phyloP scores from a whole-genome alignment of 2,888 invertebrate species.

The Allolobophora icterica region DNA sequence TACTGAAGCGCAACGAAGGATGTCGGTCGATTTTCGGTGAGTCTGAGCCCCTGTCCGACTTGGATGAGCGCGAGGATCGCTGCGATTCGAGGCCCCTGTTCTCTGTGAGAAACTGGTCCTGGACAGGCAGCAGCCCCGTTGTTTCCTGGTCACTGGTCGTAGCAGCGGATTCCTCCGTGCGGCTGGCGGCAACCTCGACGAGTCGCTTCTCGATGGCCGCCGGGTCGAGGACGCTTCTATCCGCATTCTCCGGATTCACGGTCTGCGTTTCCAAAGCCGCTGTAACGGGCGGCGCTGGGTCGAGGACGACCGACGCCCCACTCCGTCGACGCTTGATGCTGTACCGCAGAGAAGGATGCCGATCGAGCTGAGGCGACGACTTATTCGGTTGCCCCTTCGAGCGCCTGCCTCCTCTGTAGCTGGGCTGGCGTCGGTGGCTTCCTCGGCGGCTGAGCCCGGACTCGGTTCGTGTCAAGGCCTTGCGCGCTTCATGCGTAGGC shows the following conservation, averaged over 20 bases:
- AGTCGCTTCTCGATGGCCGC: neutral
- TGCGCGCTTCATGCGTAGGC: neutral
- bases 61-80: conserved; percentile 28
- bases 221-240: neutral
- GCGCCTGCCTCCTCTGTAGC: conserved; percentile 13
- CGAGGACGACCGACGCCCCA: neutral
- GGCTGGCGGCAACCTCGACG: conserved; percentile 5
- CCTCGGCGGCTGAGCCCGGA: conserved; percentile 22
- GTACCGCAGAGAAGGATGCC: conserved; percentile 32
- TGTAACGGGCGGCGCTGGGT: neutral
- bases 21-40: conserved; percentile 32
- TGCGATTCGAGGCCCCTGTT: neutral
- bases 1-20: conserved; percentile 30
- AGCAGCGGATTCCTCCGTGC: neutral
- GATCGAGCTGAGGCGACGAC: conserved; percentile 30
- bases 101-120: conserved; percentile 24
- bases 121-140: neutral
- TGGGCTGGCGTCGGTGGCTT: conserved; percentile 25
- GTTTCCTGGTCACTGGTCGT: neutral
- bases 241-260: neutral
- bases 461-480: neutral
- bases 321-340: neutral
- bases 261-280: neutral
- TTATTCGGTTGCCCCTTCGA: neutral
- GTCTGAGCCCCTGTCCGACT: conserved; percentile 23